These are phyloP conservation scores for Tyria jacobaeae DNA, from an alignment of 2,888 invertebrate species.

Conservation along the genomic window DNA sequence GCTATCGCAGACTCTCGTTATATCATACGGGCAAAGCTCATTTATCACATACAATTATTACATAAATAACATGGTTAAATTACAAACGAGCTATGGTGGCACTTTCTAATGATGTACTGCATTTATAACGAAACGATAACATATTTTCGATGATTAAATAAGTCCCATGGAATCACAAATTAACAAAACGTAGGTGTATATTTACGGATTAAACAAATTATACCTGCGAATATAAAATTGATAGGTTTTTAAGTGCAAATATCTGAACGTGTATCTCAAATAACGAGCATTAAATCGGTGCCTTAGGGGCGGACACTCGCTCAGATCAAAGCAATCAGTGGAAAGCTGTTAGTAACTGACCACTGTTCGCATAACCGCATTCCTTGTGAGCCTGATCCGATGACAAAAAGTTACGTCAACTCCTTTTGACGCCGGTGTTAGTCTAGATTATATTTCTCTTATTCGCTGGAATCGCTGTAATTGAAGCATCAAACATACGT, in stretches of 20 bases:
- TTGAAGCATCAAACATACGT: constrained; percentile 18
- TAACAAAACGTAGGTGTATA: constrained; percentile 19
- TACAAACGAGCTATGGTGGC: constrained; percentile 50
- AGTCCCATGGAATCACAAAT: constrained; percentile 26
- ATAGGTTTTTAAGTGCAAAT: constrained; percentile 56
- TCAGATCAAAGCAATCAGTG: constrained; percentile 70
- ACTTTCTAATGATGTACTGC: constrained; percentile 58
- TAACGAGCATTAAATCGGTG: constrained; percentile 63
- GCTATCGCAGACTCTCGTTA: constrained; percentile 66
- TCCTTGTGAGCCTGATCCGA: constrained; percentile 57
- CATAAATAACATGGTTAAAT: constrained; percentile 51
- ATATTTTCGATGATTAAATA: constrained; percentile 32
- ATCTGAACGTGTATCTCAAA: constrained; percentile 54
- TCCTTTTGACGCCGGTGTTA: constrained; percentile 23
- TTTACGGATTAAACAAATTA: constrained; percentile 45
- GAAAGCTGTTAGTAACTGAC: constrained; percentile 63
- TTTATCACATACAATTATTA: constrained; percentile 57
- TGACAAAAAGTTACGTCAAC: constrained; percentile 55
- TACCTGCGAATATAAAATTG: constrained; percentile 52
- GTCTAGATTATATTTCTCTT: constrained; percentile 26
- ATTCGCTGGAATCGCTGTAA: constrained; percentile 16
- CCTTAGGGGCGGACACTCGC: constrained; percentile 58
- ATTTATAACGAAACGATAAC: constrained; percentile 43
- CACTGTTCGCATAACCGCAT: constrained; percentile 71
- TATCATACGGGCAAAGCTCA: constrained; percentile 67